Percentiles rank a stretch among this genome's conserved stretches.
phyloP scores from a whole-genome alignment of 2,113 vertebrate species.

The Labrus mixtus region DNA sequence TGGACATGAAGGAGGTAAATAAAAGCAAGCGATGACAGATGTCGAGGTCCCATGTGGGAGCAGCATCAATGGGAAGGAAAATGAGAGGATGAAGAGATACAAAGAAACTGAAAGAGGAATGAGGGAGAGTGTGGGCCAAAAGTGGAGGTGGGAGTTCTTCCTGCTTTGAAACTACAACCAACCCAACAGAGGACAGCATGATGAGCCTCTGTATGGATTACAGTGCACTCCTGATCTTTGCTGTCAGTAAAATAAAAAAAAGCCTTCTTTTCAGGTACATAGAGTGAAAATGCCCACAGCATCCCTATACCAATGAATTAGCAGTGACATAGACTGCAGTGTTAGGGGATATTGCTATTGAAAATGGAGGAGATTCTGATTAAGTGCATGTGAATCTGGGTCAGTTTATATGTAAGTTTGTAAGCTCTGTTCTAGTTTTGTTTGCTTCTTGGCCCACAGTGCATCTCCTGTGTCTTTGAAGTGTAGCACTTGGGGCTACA shows the following conservation, averaged over 20 bases:
- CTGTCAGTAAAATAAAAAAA: slow-evolving; percentile 13
- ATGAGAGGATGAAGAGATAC: background rate
- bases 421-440: slow-evolving; percentile 56
- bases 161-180: slow-evolving; percentile 22
- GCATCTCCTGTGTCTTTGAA: slow-evolving; percentile 69
- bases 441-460: slow-evolving; percentile 42
- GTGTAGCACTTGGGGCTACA: slow-evolving; percentile 60
- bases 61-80: slow-evolving; percentile 9
- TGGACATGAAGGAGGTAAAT: background rate
- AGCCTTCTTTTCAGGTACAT: background rate
- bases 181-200: background rate
- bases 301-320: background rate
- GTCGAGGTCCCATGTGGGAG: background rate
- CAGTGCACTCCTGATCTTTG: slow-evolving; percentile 14
- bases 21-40: slow-evolving; percentile 26
- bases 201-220: slow-evolving; percentile 7
- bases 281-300: background rate
- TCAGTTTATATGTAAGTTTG: slow-evolving; percentile 38
- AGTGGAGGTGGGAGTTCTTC: background rate
- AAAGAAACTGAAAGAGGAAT: background rate
- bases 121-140: slow-evolving; percentile 7
- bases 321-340: background rate
- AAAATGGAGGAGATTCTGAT: slow-evolving; percentile 4
- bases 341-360: background rate
- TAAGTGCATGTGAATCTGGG: slow-evolving; percentile 30